Base-by-base conservation (phyloP, 2,888 invertebrate genomes). In the Autographa pulchrina region DNA sequence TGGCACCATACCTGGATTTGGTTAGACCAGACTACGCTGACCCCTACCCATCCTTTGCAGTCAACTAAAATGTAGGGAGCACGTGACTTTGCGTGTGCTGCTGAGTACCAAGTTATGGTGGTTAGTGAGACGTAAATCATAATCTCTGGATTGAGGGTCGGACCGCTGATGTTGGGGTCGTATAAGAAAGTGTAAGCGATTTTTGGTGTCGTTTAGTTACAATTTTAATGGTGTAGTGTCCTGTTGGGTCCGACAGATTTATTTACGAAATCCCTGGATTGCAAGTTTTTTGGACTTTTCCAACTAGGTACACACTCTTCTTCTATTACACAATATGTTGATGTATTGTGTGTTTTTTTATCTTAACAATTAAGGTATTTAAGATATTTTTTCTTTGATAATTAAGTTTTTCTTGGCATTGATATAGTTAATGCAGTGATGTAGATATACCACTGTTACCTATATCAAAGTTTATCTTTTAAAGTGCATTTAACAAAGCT, bases 1-100 rank as follows among this genome's bases (percentile, higher is more conserved):
- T 90, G 91, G 90, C 91, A 85, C 87, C 80, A 83, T 88, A 88
- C 91, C 91, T 88, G 90, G 90, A 89, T 89, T 88, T 88, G 67
- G 71, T 60, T 60, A 52, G 48, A 80, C 88, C 88, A 88, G 64
- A 79, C 78, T 76, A 81, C 62, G 70, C 70, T 77, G 88, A 88
- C 77, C 84, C 64, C 72, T 69, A 69, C 60, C 68, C 74, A 62
- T 58, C 32, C 62, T 62, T 35, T 59, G n/a, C 6, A 43, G 14
- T 54, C 48, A 68, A 66, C 61, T 59, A 54, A 60, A 65, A 48
- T n/a, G 62, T 69, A 62, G 35, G 59, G 56, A 66, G 54, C 25
- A 52, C 41, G 48, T 63, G 68, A 43, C 31, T 14, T 54, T 38
- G 35, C 41, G 43, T 16, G 54, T 68, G 7, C 60, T 52, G 60